Percentiles rank a stretch among this genome's conserved stretches.
Conservation (phyloP, 2,888 invertebrate genomes). For the Leptothorax acervorum region DNA sequence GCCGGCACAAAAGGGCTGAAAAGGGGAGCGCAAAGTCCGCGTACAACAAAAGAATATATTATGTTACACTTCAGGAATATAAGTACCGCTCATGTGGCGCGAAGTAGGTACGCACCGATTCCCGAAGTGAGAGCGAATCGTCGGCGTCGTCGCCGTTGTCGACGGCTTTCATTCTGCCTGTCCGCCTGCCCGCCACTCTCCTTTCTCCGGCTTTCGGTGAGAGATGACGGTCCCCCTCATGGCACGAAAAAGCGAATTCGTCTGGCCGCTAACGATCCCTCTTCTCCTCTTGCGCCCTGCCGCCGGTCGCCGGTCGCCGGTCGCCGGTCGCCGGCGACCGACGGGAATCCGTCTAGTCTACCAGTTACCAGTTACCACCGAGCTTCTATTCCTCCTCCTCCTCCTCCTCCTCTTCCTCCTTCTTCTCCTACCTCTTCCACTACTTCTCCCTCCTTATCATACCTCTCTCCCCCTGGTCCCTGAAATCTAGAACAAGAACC, state of each 20-base stretch:
- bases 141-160: neutral
- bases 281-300: conserved; percentile 42
- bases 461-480: conserved; percentile 76
- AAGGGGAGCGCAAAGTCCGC: conserved; percentile 17
- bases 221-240: neutral
- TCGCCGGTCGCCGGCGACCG: conserved; percentile 32
- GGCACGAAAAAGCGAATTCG: conserved; percentile 35
- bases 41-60: conserved; percentile 43
- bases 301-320: no score
- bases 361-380: conserved; percentile 62
- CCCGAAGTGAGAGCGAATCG: conserved; percentile 14
- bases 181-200: neutral
- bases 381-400: conserved; percentile 54
- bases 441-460: conserved; percentile 69
- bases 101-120: conserved; percentile 24
- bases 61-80: conserved; percentile 2
- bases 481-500: conserved; percentile 79
- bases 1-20: conserved; percentile 33
- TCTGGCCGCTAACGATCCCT: conserved; percentile 58
- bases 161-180: neutral
- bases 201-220: neutral
- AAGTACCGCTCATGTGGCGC: neutral
- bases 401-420: conserved; percentile 47
- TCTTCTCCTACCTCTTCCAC: conserved; percentile 61
- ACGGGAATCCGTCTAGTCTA: conserved; percentile 44